phyloP scores from a whole-genome alignment of 2,797 vertebrate genomes.

The Percopsis omiscomaycus region DNA sequence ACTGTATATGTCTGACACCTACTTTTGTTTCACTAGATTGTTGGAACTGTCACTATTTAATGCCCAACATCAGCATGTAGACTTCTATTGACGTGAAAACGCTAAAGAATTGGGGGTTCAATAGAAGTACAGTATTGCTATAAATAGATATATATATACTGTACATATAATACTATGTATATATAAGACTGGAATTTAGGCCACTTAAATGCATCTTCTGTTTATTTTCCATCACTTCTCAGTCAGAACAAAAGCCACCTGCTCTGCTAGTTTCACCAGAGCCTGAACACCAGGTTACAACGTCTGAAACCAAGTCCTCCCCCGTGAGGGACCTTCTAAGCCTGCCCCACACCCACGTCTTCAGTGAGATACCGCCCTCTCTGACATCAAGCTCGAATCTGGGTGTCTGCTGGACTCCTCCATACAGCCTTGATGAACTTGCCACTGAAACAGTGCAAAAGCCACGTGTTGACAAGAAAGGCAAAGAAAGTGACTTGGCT shows the following conservation, averaged over 20 bases:
- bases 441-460: slow-evolving; percentile 29
- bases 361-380: slow-evolving; percentile 23
- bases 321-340: slow-evolving; percentile 17
- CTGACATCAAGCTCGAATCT: slow-evolving; percentile 27
- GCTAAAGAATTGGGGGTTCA: no score
- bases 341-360: slow-evolving; percentile 21
- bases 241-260: slow-evolving; percentile 27
- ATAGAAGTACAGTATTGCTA: background rate
- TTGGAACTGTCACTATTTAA: no score
- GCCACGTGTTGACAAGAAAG: slow-evolving; percentile 14
- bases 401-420: slow-evolving; percentile 33
- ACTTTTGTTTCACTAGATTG: no score
- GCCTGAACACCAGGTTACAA: slow-evolving; percentile 10
- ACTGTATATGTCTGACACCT: background rate
- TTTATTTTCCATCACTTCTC: slow-evolving; percentile 59
- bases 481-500: slow-evolving; percentile 14
- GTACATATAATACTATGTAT: no score
- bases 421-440: slow-evolving; percentile 17
- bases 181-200: background rate
- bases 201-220: slow-evolving; percentile 34
- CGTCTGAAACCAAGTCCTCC: slow-evolving; percentile 22
- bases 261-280: slow-evolving; percentile 26
- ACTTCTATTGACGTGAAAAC: no score
- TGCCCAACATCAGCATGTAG: no score
- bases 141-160: background rate